phyloP scores from a whole-genome alignment of 2,888 invertebrate genomes.

The Azorinus chamasolen region DNA sequence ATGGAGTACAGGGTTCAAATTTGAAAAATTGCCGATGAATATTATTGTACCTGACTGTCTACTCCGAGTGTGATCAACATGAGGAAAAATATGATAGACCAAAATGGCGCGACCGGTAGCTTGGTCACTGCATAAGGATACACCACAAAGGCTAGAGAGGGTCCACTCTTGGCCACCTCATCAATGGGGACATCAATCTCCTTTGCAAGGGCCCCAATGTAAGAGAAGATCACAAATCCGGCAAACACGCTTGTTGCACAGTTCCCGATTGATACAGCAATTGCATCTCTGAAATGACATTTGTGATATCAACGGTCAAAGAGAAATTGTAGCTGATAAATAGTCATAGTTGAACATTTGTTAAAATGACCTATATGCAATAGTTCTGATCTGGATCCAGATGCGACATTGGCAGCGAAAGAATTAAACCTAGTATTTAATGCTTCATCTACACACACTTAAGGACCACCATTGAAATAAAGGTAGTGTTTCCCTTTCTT shows the following conservation, averaged over 20 bases:
- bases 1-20: too few species aligned
- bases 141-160: conserved; percentile 82
- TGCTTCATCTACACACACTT: too few species aligned
- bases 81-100: conserved; percentile 83
- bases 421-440: too few species aligned
- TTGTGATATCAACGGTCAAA: background rate
- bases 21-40: too few species aligned
- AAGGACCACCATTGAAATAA: too few species aligned
- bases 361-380: too few species aligned
- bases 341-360: too few species aligned
- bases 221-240: conserved; percentile 85
- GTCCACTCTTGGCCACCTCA: conserved; percentile 80
- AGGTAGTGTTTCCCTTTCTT: too few species aligned
- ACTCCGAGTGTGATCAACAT: conserved; percentile 83
- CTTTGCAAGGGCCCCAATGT: conserved; percentile 81
- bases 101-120: conserved; percentile 77
- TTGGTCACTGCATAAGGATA: conserved; percentile 82
- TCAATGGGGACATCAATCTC: conserved; percentile 74
- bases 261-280: conserved; percentile 82
- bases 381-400: too few species aligned
- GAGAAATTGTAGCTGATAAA: too few species aligned
- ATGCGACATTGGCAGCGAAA: too few species aligned
- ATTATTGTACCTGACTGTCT: conserved; percentile 81
- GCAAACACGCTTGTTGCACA: conserved; percentile 85
- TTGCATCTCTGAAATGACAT: conserved; percentile 79